Evolutionary conservation across 2,888 invertebrate species (phyloP).

Genomic region (Cantharis rufa): DNA sequence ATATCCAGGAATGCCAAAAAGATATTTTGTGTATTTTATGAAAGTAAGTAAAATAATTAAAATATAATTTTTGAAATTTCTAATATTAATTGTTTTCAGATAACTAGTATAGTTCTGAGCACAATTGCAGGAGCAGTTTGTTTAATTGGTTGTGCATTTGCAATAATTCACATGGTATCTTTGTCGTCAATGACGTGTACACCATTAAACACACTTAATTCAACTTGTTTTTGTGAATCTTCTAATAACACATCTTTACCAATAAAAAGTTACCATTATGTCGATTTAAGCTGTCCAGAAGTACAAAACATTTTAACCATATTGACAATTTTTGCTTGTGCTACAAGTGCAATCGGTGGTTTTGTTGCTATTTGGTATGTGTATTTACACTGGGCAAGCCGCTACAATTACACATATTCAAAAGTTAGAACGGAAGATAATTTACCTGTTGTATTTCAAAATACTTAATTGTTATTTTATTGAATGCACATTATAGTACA

Average conservation of each 20-base stretch:
- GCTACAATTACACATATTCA: slow-evolving; percentile 51
- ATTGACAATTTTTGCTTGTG: slow-evolving; percentile 52
- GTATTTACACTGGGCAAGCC: slow-evolving; percentile 55
- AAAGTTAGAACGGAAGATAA: slow-evolving; percentile 49
- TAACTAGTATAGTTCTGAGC: slow-evolving; percentile 53
- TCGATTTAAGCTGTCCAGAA: slow-evolving; percentile 56
- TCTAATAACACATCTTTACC: slow-evolving; percentile 27
- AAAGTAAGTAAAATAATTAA: slow-evolving; percentile 47
- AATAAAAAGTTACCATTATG: slow-evolving; percentile 51
- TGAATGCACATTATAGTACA: not conserved
- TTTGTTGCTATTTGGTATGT: slow-evolving; percentile 54
- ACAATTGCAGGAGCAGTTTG: slow-evolving; percentile 51
- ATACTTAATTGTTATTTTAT: slow-evolving; percentile 17
- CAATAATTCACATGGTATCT: slow-evolving; percentile 52
- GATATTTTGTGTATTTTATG: slow-evolving; percentile 50
- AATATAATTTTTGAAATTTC: not conserved
- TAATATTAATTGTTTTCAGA: slow-evolving; percentile 45
- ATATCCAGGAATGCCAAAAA: slow-evolving; percentile 52
- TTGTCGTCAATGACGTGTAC: slow-evolving; percentile 53
- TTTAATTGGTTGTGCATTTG: slow-evolving; percentile 52
- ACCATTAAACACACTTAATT: slow-evolving; percentile 49
- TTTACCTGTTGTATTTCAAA: slow-evolving; percentile 38
- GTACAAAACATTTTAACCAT: slow-evolving; percentile 52
- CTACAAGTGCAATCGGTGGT: slow-evolving; percentile 51
- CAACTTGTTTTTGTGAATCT: slow-evolving; percentile 52